Evolutionary conservation across 1,140 invertebrate genomes (phyloP).

Genomic region (Palaemon carinicauda): DNA sequence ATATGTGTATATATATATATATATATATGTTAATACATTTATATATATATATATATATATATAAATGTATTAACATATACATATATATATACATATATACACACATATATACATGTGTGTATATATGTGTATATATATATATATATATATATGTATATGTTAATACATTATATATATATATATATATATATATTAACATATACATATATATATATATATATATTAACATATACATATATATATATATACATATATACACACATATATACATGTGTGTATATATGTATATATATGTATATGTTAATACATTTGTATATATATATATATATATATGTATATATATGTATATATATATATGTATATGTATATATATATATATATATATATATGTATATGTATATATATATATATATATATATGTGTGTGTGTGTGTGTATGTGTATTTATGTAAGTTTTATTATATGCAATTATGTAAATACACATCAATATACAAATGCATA

Average conservation of each 20-base stretch:
- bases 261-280: not conserved
- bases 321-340: not conserved
- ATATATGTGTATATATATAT: not conserved
- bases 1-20: too few species aligned
- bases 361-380: not conserved
- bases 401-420: not conserved
- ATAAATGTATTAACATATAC: not conserved
- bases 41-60: not conserved
- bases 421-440: not conserved
- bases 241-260: not conserved
- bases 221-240: not conserved
- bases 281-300: not conserved
- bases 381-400: not conserved
- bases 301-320: not conserved
- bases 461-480: not conserved
- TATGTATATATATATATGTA: not conserved
- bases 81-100: not conserved
- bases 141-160: not conserved
- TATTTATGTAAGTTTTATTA: not conserved
- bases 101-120: not conserved
- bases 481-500: not conserved
- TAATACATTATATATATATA: not conserved
- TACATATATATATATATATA: not conserved
- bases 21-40: not conserved
- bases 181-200: not conserved